phyloP scores from a whole-genome alignment of 2,113 vertebrate species.

The Alaudala cheleensis region DNA sequence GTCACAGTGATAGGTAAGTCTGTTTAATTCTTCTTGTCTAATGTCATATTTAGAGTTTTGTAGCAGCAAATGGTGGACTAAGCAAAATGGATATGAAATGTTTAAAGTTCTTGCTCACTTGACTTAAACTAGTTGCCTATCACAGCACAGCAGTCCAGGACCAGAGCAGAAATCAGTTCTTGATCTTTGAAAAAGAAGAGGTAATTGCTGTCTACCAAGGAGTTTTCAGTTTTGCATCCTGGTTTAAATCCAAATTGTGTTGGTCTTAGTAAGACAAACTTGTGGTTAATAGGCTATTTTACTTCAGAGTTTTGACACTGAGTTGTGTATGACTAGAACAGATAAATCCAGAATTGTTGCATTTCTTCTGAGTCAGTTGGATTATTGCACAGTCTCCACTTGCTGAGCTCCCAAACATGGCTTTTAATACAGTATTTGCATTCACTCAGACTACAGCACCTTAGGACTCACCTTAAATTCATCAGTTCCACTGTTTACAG shows the following conservation, averaged over 20 bases:
- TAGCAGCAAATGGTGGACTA: neutral
- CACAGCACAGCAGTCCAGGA: neutral
- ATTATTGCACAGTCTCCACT: neutral
- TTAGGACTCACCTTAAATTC: neutral
- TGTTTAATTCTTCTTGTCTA: neutral
- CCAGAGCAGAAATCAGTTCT: neutral
- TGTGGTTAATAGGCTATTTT: neutral
- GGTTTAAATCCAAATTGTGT: neutral
- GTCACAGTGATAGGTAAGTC: constrained; percentile 69
- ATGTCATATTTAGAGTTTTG: neutral
- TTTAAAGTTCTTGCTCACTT: neutral
- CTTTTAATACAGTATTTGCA: neutral
- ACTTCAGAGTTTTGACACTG: neutral
- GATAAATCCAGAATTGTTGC: neutral
- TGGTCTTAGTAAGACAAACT: neutral
- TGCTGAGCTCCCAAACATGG: neutral
- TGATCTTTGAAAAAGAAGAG: neutral
- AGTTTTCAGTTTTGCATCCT: neutral
- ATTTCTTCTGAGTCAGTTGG: neutral
- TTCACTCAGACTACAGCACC: neutral
- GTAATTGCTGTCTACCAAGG: neutral
- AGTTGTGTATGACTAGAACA: neutral
- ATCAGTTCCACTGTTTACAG: neutral
- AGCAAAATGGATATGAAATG: neutral
- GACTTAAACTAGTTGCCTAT: neutral